Evolutionary conservation across 2,888 invertebrate genomes (phyloP).

Genomic region (Deilephila porcellus): DNA sequence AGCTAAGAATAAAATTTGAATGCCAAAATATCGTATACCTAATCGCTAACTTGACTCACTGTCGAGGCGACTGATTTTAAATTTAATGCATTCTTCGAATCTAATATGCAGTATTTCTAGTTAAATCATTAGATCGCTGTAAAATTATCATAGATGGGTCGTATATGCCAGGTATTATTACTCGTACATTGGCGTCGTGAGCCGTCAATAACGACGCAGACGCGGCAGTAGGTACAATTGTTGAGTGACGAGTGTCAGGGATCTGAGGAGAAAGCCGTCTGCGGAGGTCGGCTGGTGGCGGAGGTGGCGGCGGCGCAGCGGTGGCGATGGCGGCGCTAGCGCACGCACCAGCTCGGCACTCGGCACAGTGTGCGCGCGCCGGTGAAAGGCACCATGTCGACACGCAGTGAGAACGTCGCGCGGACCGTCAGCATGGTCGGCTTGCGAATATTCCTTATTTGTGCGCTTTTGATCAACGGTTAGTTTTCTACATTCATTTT

Average conservation of each 20-base stretch:
- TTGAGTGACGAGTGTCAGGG: conserved; percentile 54
- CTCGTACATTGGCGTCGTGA: neutral
- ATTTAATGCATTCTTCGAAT: neutral
- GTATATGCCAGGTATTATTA: conserved; percentile 11
- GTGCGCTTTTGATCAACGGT: conserved; percentile 77
- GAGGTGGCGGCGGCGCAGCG: conserved; percentile 44
- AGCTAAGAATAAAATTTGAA: neutral
- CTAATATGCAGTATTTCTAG: neutral
- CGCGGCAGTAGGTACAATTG: conserved; percentile 48
- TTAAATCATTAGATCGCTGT: conserved; percentile 8
- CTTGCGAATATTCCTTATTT: conserved; percentile 71
- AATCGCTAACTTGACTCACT: too few relatives aligned
- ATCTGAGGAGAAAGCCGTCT: conserved; percentile 76
- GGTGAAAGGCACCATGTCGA: conserved; percentile 81
- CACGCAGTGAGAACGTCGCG: conserved; percentile 57
- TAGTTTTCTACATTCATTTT: conserved; percentile 54
- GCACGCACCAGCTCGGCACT: conserved; percentile 22
- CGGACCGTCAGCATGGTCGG: conserved; percentile 65
- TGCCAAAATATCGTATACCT: neutral
- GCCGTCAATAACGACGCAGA: conserved; percentile 26
- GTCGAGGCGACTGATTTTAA: neutral
- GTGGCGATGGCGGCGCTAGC: conserved; percentile 39
- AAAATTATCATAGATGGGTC: conserved; percentile 21
- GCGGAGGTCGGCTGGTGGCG: conserved; percentile 69
- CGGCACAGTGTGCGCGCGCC: conserved; percentile 75